A percentile compares a stretch with the other conserved stretches of the same genome.
Evolutionary conservation across 2,113 vertebrate genomes (phyloP).

Genomic region (Gyps fulvus): DNA sequence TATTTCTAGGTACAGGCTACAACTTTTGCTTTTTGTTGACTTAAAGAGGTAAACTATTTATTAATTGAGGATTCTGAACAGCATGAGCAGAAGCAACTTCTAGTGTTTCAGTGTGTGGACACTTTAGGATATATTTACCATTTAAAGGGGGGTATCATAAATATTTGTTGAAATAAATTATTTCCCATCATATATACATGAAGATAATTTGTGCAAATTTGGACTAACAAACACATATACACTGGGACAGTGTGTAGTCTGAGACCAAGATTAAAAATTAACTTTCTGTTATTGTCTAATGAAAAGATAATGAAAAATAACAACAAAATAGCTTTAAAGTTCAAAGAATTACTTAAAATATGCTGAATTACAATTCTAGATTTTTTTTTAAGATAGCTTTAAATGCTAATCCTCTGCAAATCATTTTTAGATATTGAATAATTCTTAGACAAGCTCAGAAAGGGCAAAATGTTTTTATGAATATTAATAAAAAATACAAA

Average conservation of each 20-base stretch:
- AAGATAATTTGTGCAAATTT: not conserved
- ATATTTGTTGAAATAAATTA: not conserved
- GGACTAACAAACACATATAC: not conserved
- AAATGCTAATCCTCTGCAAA: not conserved
- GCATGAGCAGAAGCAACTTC: not conserved
- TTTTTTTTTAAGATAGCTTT: not conserved
- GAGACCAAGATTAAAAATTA: not conserved
- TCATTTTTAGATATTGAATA: not conserved
- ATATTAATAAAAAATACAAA: not conserved
- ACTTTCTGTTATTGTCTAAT: not conserved
- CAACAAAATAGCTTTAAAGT: not conserved
- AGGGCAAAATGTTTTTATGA: not conserved
- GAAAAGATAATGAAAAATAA: not conserved
- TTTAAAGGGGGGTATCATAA: not conserved
- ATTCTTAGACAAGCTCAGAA: not conserved
- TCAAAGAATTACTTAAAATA: not conserved
- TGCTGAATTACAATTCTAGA: not conserved
- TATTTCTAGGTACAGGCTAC: not conserved
- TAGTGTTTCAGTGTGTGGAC: not conserved
- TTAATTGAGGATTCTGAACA: not conserved
- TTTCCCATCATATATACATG: not conserved
- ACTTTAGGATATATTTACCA: not conserved
- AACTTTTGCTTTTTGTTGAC: not conserved
- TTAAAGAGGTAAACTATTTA: not conserved
- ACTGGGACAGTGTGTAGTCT: not conserved